phyloP scores from a whole-genome alignment of 2,113 vertebrate species.

The Haplochromis vanheusdeni region DNA sequence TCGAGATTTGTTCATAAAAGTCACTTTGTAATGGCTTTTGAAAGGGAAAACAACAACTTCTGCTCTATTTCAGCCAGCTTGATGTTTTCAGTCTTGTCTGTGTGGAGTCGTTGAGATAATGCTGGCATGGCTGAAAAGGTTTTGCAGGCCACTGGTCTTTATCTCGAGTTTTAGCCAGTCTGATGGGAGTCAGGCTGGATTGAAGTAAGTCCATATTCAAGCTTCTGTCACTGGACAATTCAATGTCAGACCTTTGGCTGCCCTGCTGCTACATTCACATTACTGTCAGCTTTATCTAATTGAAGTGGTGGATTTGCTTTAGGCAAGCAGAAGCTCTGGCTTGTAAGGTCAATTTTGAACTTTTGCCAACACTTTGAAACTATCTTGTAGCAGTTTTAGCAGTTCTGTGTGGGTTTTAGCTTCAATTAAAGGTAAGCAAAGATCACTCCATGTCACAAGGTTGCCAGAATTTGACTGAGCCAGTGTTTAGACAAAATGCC shows the following conservation, averaged over 20 bases:
- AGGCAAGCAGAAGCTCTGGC: not conserved
- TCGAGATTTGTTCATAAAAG: not conserved
- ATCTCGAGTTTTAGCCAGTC: not conserved
- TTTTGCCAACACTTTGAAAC: not conserved
- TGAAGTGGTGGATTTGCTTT: not conserved
- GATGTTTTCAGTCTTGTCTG: not conserved
- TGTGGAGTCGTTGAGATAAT: not conserved
- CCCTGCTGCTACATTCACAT: not conserved
- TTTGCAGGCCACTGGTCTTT: not conserved
- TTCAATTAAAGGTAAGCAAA: not conserved
- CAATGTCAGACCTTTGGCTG: not conserved
- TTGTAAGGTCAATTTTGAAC: not conserved
- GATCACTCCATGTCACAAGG: not conserved
- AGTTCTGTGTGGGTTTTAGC: not conserved
- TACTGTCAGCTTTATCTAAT: not conserved
- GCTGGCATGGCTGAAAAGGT: not conserved
- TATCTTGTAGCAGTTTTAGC: not conserved
- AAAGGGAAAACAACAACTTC: not conserved
- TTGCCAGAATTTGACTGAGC: not conserved
- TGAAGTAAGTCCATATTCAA: not conserved
- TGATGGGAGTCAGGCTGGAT: not conserved
- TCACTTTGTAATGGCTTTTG: not conserved
- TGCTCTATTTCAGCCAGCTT: not conserved
- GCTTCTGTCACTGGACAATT: not conserved
- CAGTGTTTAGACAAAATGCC: not conserved